A percentile compares a stretch with the other conserved stretches of the same genome.
These are phyloP conservation scores for Ornithoptera priamus DNA, from an alignment of 2,888 invertebrate species.

Conservation along the genomic window DNA sequence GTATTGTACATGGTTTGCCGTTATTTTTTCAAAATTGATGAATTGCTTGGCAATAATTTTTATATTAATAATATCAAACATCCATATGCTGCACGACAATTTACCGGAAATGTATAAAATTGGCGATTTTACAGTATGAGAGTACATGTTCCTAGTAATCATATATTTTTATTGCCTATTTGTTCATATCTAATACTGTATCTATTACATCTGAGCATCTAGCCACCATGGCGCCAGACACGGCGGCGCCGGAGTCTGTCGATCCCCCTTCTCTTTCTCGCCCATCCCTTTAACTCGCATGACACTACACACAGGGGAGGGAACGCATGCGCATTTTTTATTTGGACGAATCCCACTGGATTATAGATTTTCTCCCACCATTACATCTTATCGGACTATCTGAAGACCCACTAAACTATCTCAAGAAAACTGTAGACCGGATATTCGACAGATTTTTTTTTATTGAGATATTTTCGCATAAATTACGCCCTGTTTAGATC, in stretches of 20 bases:
- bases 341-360: conserved; percentile 55
- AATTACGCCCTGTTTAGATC: neutral
- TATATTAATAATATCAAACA: no score
- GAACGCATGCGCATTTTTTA: conserved; percentile 59
- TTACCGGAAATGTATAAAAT: neutral
- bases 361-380: conserved; percentile 52
- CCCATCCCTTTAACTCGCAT: conserved; percentile 27
- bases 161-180: neutral
- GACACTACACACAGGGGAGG: conserved; percentile 34
- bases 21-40: conserved; percentile 19
- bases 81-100: neutral
- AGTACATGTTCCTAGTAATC: neutral
- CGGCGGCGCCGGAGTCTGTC: conserved; percentile 73
- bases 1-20: conserved; percentile 8
- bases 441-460: no score
- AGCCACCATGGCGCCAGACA: conserved; percentile 61
- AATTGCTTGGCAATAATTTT: neutral
- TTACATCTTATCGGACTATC: conserved; percentile 26
- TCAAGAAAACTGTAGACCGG: conserved; percentile 4
- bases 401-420: conserved; percentile 20
- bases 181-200: neutral
- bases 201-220: conserved; percentile 27
- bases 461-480: neutral
- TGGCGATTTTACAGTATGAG: neutral
- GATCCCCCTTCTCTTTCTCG: conserved; percentile 45